A percentile compares a stretch with the other conserved stretches of the same genome.
Evolutionary conservation across 2,797 vertebrate species (phyloP).

Genomic region (Typhlichthys subterraneus): DNA sequence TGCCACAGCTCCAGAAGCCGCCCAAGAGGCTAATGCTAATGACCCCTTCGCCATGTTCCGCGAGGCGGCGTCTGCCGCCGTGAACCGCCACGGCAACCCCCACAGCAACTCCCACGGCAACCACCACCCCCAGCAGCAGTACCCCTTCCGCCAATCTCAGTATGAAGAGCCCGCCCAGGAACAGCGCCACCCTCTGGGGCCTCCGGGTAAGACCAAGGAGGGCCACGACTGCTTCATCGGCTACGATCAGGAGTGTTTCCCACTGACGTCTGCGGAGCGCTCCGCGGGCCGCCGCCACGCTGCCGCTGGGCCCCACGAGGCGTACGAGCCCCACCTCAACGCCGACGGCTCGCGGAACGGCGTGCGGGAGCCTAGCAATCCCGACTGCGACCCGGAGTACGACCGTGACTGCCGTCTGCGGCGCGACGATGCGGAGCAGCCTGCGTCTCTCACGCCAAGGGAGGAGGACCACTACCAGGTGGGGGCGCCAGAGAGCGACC

Average conservation of each 20-base stretch:
- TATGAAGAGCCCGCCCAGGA: slow-evolving; percentile 59
- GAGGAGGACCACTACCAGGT: slow-evolving; percentile 45
- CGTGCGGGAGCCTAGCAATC: slow-evolving; percentile 76
- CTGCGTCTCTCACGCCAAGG: slow-evolving; percentile 17
- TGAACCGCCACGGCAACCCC: slow-evolving; percentile 53
- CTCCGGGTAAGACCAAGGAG: slow-evolving; percentile 82
- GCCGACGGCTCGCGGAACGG: slow-evolving; percentile 65
- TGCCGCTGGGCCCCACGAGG: slow-evolving; percentile 50
- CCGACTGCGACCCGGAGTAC: slow-evolving; percentile 80
- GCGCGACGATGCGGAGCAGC: slow-evolving; percentile 59
- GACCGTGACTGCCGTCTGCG: slow-evolving; percentile 79
- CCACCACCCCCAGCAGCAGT: slow-evolving; percentile 48
- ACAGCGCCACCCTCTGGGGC: slow-evolving; percentile 71
- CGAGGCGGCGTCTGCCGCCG: slow-evolving; percentile 41
- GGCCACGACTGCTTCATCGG: slow-evolving; percentile 82
- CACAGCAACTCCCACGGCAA: slow-evolving; percentile 21
- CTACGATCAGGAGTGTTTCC: slow-evolving; percentile 79
- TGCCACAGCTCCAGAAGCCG: slow-evolving; percentile 38
- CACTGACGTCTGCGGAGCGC: slow-evolving; percentile 55
- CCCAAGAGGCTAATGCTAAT: slow-evolving; percentile 52
- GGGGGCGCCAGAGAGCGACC: slow-evolving; percentile 41
- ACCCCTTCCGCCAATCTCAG: slow-evolving; percentile 45
- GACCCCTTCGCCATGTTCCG: slow-evolving; percentile 60
- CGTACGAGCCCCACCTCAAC: slow-evolving; percentile 76
- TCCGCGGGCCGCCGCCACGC: slow-evolving; percentile 48